Percentiles rank a stretch among this genome's conserved stretches.
These are phyloP conservation scores for Mus caroli DNA, from an alignment of 2,797 vertebrate species.

Conservation along the genomic window DNA sequence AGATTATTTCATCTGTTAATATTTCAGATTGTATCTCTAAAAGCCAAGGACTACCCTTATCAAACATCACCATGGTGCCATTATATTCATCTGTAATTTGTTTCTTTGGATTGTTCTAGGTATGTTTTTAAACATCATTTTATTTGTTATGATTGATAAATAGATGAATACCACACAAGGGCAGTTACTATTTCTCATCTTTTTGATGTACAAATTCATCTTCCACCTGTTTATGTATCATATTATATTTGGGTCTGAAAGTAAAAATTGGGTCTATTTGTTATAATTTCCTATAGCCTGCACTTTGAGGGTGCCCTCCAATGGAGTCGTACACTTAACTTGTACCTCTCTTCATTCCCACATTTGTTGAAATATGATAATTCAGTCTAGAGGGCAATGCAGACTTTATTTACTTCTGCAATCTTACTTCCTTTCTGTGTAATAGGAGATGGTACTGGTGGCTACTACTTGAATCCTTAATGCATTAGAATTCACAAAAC, in stretches of 20 bases:
- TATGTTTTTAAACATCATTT: not conserved
- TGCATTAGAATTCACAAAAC: not conserved
- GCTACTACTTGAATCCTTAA: not conserved
- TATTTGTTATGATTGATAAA: constrained; percentile 23
- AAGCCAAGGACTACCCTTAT: not conserved
- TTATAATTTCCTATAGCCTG: not conserved
- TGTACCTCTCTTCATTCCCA: not conserved
- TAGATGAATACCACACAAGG: not conserved
- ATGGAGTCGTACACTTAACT: not conserved
- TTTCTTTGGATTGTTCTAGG: not conserved
- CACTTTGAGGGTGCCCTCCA: not conserved
- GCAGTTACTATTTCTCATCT: not conserved
- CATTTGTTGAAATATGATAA: not conserved
- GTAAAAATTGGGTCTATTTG: not conserved
- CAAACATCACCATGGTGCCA: not conserved
- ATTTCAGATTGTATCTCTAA: not conserved
- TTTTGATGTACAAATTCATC: not conserved
- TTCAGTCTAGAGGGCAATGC: not conserved
- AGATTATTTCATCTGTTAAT: not conserved
- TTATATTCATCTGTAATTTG: not conserved
- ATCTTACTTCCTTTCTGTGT: not conserved
- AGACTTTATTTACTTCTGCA: not conserved
- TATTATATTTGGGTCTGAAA: not conserved
- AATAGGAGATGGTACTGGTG: not conserved
- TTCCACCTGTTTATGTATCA: not conserved